A percentile compares a stretch with the other conserved stretches of the same genome.
These are phyloP conservation scores for Muscina levida DNA, from an alignment of 2,888 invertebrate species.

Conservation along the genomic window DNA sequence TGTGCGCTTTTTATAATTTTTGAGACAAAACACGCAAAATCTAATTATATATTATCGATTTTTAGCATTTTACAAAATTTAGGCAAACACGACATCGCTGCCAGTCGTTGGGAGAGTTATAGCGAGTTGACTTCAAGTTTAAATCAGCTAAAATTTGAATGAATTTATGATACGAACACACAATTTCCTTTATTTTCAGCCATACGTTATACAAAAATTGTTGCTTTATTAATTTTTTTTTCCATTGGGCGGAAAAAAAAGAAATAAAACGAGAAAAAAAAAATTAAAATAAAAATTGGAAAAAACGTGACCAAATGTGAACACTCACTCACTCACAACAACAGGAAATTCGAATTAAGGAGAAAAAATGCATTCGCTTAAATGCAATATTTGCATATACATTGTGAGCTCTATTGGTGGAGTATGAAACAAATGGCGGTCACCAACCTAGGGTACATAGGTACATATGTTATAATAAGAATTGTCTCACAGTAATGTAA, in stretches of 20 bases:
- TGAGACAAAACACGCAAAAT: slow-evolving; percentile 5
- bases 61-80: slow-evolving; percentile 4
- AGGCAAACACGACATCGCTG: not conserved
- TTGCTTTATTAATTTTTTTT: slow-evolving; percentile 33
- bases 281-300: too few species aligned
- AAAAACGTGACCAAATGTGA: slow-evolving; percentile 64
- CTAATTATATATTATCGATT: not conserved
- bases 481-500: too few species aligned
- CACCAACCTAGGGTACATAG: not conserved
- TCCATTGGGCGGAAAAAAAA: not conserved
- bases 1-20: too few species aligned
- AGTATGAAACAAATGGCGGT: not conserved
- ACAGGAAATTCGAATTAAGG: slow-evolving; percentile 66
- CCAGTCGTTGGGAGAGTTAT: not conserved
- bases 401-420: not conserved
- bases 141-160: not conserved
- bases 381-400: slow-evolving; percentile 31
- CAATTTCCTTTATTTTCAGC: slow-evolving; percentile 28
- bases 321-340: slow-evolving; percentile 48
- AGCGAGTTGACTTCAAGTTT: not conserved
- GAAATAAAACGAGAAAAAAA: not conserved
- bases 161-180: slow-evolving; percentile 26
- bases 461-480: too few species aligned
- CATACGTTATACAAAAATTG: not conserved
- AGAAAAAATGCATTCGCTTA: slow-evolving; percentile 35